Evolutionary conservation across 2,113 vertebrate genomes (phyloP), one percentile per base, ranked within the genome.

Genomic region (Nibea coibor): DNA sequence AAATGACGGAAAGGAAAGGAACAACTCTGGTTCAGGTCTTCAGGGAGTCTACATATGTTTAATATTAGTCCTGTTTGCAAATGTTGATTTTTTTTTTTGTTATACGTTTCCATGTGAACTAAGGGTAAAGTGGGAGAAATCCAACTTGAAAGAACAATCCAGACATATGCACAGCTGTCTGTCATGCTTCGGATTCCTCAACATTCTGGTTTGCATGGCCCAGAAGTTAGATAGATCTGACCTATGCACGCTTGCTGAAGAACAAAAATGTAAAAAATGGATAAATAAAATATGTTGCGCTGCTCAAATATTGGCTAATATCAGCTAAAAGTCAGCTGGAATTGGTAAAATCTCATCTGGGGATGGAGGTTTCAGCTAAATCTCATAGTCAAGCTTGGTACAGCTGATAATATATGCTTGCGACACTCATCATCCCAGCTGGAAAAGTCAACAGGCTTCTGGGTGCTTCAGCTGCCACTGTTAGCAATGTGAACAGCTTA

Each of bases 11-110:
- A 7, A 22, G 15, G 31, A 56, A 48, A 50, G 56, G 16, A 50
- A 20, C 65, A 51, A 48, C 47, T 54, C 53, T 80, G 51, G 35
- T 68, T 39, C 16, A 65, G 53, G 42, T 42, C 57, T 57, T 24
- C 17, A 19, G 50, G 50, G 17, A 57, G 39, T 70, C 53, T 80
- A 59, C 31, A 31, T 31, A 31, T 31, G 31, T 31, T 31, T 31
- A 5, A 31, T 31, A 31, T 31, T 31, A 31, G 31, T 31, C 31
- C 31, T 31, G 31, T 31, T 31, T 10, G 28, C 28, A 47, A 48
- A 47, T 59, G 7, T 8, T 4, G 3, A 20, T 59, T 59, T 31
- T 31, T 31, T 31, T 16, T 47, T 16, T 47, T 26, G 11, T 57
- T 4, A 28, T 28, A 28, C 20, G n/a, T 17, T 58, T 47, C 17